Evolutionary conservation across 1,140 invertebrate genomes (phyloP), one percentile per base, ranked within the genome.

Genomic region (Scaptomyza hsui): DNA sequence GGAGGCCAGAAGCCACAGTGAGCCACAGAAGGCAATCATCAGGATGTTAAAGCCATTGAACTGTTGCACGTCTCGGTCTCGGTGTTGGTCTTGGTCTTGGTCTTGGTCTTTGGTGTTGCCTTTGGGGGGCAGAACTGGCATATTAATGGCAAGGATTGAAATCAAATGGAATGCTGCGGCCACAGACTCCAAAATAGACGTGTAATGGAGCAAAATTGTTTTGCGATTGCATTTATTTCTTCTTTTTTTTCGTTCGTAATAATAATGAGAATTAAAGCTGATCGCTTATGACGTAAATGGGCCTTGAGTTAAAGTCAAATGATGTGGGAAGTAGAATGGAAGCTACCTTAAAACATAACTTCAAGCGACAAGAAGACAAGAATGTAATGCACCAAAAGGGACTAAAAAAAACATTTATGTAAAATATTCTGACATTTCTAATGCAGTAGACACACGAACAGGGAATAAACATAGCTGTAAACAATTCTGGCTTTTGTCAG

Each of bases 141-240:
- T 82, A 82, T 82, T 78, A 82, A 85, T 83, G 80, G 63, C 62
- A 79, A 79, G 80, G 75, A 85, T 83, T 68, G 80, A 74, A 75
- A 85, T 82, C 78, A 75, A 77, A 59, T 44, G 37, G 49, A 29
- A 29, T 29, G 26, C 26, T 18, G 12, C 26, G 35, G 24, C 49
- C 37, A 29, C 44, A 32, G 60, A 48, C 51, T 37, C n/a, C 72
- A 52, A 57, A 74, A 55, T 52, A 48, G 49, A 42, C 61, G 37
- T 75, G 37, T 75, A 53, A 72, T 64, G 32, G 24, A 70, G 37
- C 55, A 3, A 70, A 70, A 70, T 64, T 70, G 44, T 64, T 63
- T 48, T 56, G 24, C 67, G 48, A 63, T 63, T 63, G n/a, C n/a
- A n/a, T n/a, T n/a, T n/a, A n/a, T n/a, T 42, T 21, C 42, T 16